phyloP scores from a whole-genome alignment of 2,797 vertebrate genomes.

The Tauraco hartlaubi region DNA sequence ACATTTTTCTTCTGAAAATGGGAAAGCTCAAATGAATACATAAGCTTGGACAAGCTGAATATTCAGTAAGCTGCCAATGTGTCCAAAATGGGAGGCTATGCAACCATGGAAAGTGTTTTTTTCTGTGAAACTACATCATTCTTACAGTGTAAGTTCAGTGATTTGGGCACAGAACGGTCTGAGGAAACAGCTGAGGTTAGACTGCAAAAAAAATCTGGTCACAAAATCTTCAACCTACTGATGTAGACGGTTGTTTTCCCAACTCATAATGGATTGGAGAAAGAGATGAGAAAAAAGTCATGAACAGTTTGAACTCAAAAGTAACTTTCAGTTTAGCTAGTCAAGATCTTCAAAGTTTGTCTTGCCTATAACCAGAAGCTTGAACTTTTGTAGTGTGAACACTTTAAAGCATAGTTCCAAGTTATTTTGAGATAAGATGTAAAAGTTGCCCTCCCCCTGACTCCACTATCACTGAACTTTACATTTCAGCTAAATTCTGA shows the following conservation, averaged over 20 bases:
- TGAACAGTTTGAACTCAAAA: not conserved
- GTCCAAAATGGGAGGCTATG: not conserved
- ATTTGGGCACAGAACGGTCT: not conserved
- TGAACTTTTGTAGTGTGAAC: not conserved
- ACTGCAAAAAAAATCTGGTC: not conserved
- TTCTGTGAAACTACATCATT: not conserved
- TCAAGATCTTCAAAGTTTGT: not conserved
- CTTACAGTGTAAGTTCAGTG: not conserved
- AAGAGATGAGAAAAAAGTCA: conserved; percentile 1
- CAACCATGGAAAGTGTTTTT: not conserved
- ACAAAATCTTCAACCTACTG: not conserved
- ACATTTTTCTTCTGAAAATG: conserved; percentile 52
- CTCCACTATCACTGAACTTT: not conserved
- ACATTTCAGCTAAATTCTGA: conserved; percentile 1
- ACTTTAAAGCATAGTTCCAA: not conserved
- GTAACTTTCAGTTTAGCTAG: not conserved
- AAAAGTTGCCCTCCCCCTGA: not conserved
- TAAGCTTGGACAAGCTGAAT: conserved; percentile 48
- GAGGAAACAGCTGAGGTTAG: not conserved
- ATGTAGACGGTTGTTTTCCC: not conserved
- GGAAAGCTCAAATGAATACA: conserved; percentile 50
- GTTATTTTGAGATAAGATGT: not conserved
- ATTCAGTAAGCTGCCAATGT: conserved; percentile 51
- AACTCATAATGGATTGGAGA: not conserved
- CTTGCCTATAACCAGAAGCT: not conserved